phyloP scores from a whole-genome alignment of 2,113 vertebrate genomes.

The Strix aluco region DNA sequence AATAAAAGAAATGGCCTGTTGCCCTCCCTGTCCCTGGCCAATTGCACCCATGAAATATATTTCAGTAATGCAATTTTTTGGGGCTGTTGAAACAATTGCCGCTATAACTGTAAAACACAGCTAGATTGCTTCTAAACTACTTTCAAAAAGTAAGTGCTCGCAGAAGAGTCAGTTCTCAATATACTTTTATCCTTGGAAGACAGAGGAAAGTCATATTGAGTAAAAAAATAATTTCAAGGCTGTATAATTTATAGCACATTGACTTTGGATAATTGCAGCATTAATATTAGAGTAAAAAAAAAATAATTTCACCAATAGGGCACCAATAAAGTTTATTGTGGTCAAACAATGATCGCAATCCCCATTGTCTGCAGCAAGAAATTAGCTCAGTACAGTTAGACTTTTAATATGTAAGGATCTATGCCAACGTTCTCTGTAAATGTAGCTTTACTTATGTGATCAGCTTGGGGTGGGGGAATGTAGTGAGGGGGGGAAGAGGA shows the following conservation, averaged over 20 bases:
- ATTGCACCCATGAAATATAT: conserved; percentile 87
- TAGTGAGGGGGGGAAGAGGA: background rate
- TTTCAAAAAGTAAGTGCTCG: conserved; percentile 83
- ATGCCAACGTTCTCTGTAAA: conserved; percentile 26
- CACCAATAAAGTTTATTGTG: conserved; percentile 45
- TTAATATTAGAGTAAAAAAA: conserved; percentile 65
- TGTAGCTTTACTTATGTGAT: conserved; percentile 18
- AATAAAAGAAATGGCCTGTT: conserved; percentile 85
- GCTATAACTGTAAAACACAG: conserved; percentile 83
- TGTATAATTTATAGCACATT: conserved; percentile 65
- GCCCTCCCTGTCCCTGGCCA: conserved; percentile 83
- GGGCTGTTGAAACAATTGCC: conserved; percentile 85
- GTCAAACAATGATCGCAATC: conserved; percentile 58
- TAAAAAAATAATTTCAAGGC: conserved; percentile 73
- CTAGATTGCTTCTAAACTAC: conserved; percentile 86
- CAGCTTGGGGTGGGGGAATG: conserved; percentile 40
- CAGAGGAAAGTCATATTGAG: conserved; percentile 75
- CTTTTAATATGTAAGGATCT: conserved; percentile 53
- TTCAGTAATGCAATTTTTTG: conserved; percentile 86
- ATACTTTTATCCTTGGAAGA: conserved; percentile 78
- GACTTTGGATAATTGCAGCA: conserved; percentile 60
- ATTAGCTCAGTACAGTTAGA: conserved; percentile 46
- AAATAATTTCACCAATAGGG: conserved; percentile 17
- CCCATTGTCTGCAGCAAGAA: conserved; percentile 49
- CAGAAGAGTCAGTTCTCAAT: conserved; percentile 79